These are phyloP conservation scores for Zygothrica quintamaculata DNA, from an alignment of 2,888 invertebrate species.

Conservation along the genomic window DNA sequence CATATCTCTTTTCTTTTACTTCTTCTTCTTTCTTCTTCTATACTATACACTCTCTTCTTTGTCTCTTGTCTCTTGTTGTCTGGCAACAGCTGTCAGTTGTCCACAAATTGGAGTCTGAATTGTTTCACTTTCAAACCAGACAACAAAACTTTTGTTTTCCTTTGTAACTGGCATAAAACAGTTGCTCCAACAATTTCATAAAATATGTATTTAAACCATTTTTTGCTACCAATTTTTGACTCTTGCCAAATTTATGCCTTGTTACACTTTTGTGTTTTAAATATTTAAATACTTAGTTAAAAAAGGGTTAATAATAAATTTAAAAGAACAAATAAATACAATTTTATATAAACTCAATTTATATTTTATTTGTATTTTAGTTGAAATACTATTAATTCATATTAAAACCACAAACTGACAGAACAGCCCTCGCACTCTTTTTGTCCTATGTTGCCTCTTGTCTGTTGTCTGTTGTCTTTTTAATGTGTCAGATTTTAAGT, in stretches of 20 bases:
- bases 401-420: constrained; percentile 20
- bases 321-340: background rate
- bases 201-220: background rate
- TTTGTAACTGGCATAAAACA: background rate
- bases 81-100: constrained; percentile 47
- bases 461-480: constrained; percentile 45
- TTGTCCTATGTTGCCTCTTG: constrained; percentile 9
- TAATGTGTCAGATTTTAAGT: constrained; percentile 76
- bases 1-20: constrained; percentile 1
- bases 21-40: background rate
- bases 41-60: background rate
- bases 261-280: too few species aligned
- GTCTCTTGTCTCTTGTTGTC: constrained; percentile 14
- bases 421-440: constrained; percentile 41
- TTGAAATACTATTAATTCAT: background rate
- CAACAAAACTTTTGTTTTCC: constrained; percentile 6
- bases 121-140: constrained; percentile 12
- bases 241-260: background rate
- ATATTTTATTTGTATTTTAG: background rate
- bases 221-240: background rate
- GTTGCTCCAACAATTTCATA: constrained; percentile 1
- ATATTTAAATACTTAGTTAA: too few species aligned
- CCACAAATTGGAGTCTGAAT: constrained; percentile 27
- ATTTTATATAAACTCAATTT: background rate
- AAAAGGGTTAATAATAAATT: too few species aligned